Conservation (phyloP, 2,113 vertebrate genomes). For the Planiliza haematocheilus region DNA sequence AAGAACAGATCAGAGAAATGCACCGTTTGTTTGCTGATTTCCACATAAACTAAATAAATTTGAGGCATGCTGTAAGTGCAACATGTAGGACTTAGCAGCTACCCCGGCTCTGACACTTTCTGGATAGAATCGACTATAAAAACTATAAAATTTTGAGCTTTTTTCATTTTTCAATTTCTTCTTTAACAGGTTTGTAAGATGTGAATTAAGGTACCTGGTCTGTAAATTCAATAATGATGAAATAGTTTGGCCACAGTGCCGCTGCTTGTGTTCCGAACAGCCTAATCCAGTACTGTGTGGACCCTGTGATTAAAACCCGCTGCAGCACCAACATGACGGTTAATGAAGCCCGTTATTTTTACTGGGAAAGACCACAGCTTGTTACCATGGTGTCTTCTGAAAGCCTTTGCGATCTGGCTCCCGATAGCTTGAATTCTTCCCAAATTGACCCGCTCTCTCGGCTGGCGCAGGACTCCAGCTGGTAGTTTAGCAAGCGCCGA, state of each 20-base stretch:
- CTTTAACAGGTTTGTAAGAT: neutral
- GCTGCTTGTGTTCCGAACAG: conserved; percentile 14
- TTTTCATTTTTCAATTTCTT: too few relatives aligned
- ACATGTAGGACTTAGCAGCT: too few relatives aligned
- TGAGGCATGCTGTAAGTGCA: neutral
- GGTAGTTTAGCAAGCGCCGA: conserved; percentile 32
- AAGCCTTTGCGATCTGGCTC: conserved; percentile 64
- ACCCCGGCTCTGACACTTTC: neutral
- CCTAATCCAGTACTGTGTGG: conserved; percentile 15
- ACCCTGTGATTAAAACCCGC: conserved; percentile 58
- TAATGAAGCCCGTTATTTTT: conserved; percentile 72
- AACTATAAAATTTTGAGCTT: neutral
- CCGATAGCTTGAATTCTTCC: conserved; percentile 74
- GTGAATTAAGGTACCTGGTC: neutral
- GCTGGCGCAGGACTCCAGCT: conserved; percentile 54
- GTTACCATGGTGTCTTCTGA: conserved; percentile 65
- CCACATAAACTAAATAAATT: neutral
- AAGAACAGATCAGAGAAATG: neutral
- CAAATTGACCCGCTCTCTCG: conserved; percentile 59
- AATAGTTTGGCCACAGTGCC: conserved; percentile 6
- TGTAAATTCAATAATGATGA: neutral
- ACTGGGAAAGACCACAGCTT: conserved; percentile 34
- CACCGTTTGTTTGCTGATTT: neutral
- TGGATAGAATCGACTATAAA: neutral
- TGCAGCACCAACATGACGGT: conserved; percentile 43